Evolutionary conservation across 2,888 invertebrate genomes (phyloP).

Genomic region (Bugula neritina): DNA sequence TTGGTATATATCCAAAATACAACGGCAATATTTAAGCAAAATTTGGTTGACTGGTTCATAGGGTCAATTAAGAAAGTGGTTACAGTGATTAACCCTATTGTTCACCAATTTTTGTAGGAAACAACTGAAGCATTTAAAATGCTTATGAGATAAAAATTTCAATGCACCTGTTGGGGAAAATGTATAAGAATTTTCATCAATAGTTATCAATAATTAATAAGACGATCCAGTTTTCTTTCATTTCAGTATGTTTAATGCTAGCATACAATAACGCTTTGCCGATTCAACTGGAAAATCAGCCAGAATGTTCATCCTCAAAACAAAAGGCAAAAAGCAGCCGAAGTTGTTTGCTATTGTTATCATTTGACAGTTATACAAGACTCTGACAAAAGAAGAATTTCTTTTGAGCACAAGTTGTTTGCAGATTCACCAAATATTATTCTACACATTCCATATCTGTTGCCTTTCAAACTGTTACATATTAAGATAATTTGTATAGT

Average conservation of each 20-base stretch:
- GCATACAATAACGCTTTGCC: not conserved
- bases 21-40: no score
- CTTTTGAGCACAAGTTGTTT: not conserved
- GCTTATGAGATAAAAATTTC: not conserved
- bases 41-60: no score
- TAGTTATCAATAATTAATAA: constrained; percentile 24
- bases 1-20: no score
- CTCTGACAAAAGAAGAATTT: not conserved
- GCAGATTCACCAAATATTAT: constrained; percentile 22
- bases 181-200: constrained; percentile 17
- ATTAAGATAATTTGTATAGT: not conserved
- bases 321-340: not conserved
- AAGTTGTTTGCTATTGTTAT: not conserved
- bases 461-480: not conserved
- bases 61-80: no score
- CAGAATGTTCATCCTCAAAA: not conserved
- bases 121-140: not conserved
- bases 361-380: constrained; percentile 22
- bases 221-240: constrained; percentile 20
- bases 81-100: constrained; percentile 8
- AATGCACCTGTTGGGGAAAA: not conserved
- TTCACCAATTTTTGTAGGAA: not conserved
- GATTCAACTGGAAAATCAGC: constrained; percentile 18
- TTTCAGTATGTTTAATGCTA: not conserved
- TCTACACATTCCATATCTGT: not conserved